Percentiles rank a stretch among this genome's conserved stretches.
phyloP scores from a whole-genome alignment of 2,113 vertebrate species.

The Nesoenas mayeri region DNA sequence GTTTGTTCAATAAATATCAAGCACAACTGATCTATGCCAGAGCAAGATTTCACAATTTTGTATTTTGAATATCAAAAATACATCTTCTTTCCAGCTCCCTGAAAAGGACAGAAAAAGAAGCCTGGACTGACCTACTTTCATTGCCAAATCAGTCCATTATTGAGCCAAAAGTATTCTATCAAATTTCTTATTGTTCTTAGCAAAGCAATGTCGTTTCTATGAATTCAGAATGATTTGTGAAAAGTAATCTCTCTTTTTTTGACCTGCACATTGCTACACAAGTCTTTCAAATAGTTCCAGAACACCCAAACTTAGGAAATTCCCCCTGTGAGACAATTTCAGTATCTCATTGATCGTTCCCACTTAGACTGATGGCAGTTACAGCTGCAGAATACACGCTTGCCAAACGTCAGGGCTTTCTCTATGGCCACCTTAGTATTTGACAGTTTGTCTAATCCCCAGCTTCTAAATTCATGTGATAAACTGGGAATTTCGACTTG shows the following conservation, averaged over 20 bases:
- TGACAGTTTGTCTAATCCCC: not conserved
- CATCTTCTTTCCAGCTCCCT: conserved; percentile 1
- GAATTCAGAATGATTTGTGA: conserved; percentile 5
- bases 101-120: conserved; percentile 14
- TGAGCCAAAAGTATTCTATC: conserved; percentile 40
- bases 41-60: not conserved
- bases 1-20: not conserved
- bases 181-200: conserved; percentile 46
- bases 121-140: conserved; percentile 40
- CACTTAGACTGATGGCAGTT: not conserved
- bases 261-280: conserved; percentile 5
- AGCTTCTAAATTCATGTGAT: not conserved
- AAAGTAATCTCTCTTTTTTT: conserved; percentile 18
- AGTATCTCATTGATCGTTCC: conserved; percentile 35
- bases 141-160: conserved; percentile 21
- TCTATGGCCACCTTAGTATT: not conserved
- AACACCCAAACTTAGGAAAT: not conserved
- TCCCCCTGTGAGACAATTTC: not conserved
- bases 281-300: conserved; percentile 9
- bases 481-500: not conserved
- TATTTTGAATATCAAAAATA: conserved; percentile 20
- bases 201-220: conserved; percentile 5
- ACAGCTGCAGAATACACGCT: not conserved
- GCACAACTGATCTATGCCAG: not conserved
- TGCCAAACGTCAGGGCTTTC: conserved; percentile 3